phyloP scores from a whole-genome alignment of 2,888 invertebrate genomes.

The Salticus scenicus region DNA sequence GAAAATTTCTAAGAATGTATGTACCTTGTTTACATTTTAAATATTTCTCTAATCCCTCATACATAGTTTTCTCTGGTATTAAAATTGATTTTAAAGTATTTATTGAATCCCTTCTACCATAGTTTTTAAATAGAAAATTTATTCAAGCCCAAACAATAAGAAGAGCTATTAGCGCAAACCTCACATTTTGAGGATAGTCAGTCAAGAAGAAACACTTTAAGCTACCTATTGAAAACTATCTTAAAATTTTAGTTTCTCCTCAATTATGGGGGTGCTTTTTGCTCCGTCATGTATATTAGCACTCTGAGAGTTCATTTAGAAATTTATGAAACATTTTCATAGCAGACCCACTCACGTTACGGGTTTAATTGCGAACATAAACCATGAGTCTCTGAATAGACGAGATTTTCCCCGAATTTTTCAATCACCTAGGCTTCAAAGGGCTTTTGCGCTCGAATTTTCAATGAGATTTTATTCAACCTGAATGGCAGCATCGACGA shows the following conservation, averaged over 20 bases:
- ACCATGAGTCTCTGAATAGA: neutral
- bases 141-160: too few species aligned
- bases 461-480: neutral
- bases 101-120: too few species aligned
- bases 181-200: neutral
- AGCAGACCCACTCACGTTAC: neutral
- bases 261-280: neutral
- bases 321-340: neutral
- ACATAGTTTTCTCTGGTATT: too few species aligned
- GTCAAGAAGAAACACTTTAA: neutral
- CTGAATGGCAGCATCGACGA: neutral
- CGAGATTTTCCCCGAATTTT: neutral
- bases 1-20: too few species aligned
- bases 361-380: neutral
- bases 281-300: neutral
- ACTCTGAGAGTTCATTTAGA: neutral
- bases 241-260: neutral
- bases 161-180: too few species aligned
- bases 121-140: too few species aligned
- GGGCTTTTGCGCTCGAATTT: neutral
- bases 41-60: too few species aligned
- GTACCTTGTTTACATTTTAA: too few species aligned
- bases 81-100: too few species aligned
- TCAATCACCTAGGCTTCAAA: neutral
- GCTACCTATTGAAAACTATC: neutral